phyloP scores from a whole-genome alignment of 2,888 invertebrate genomes.

The Hanleya hanleyi region DNA sequence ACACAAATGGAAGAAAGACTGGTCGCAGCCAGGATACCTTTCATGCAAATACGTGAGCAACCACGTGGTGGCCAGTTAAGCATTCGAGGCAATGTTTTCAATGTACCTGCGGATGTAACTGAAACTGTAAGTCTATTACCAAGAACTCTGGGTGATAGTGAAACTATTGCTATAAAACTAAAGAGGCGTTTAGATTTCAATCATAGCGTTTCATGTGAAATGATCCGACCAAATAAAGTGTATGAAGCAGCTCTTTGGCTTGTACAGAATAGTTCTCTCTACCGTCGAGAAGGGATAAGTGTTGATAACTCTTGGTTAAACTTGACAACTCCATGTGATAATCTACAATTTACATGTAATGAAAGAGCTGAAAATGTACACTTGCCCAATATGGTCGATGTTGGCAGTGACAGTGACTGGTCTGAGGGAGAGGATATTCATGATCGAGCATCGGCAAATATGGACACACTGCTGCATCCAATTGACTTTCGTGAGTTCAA shows the following conservation, averaged over 20 bases:
- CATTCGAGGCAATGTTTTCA: constrained; percentile 54
- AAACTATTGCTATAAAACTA: constrained; percentile 37
- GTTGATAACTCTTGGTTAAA: constrained; percentile 57
- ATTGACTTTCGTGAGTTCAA: background rate
- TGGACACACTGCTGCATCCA: no score
- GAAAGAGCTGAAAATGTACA: no score
- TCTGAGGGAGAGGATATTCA: no score
- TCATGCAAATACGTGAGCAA: constrained; percentile 67
- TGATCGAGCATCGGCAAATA: no score
- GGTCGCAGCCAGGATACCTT: constrained; percentile 63
- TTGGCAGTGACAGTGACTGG: no score
- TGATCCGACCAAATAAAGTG: constrained; percentile 34
- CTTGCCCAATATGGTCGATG: no score
- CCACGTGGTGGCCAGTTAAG: constrained; percentile 46
- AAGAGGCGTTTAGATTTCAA: constrained; percentile 28
- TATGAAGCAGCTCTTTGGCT: constrained; percentile 39
- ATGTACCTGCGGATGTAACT: constrained; percentile 56
- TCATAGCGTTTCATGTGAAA: constrained; percentile 29
- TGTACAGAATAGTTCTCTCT: constrained; percentile 22
- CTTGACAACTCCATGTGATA: no score
- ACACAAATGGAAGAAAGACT: constrained; percentile 64
- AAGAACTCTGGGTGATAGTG: constrained; percentile 42
- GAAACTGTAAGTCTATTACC: constrained; percentile 45
- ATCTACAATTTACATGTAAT: no score
- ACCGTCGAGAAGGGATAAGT: constrained; percentile 33